Percentiles rank a stretch among this genome's conserved stretches.
phyloP scores from a whole-genome alignment of 2,797 vertebrate genomes.

The Gymnocypris eckloni region DNA sequence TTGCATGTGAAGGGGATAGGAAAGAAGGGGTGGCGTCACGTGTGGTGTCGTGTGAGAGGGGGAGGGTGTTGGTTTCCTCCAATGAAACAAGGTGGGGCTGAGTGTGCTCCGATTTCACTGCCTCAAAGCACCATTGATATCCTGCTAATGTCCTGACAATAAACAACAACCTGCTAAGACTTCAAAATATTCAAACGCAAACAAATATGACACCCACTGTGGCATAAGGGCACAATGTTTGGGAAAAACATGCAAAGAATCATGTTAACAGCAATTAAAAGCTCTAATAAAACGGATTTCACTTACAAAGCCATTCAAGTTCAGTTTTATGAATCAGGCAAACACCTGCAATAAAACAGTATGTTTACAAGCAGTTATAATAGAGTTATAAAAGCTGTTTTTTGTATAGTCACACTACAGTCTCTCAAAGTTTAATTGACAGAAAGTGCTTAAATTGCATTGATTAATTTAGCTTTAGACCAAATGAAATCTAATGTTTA shows the following conservation, averaged over 20 bases:
- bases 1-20: conserved; percentile 29
- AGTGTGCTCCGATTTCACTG: conserved; percentile 18
- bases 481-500: background rate
- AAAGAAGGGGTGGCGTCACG: conserved; percentile 25
- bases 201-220: conserved; percentile 39
- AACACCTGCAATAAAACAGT: background rate
- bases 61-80: conserved; percentile 36
- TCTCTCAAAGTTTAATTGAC: background rate
- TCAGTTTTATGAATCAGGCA: background rate
- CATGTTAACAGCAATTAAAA: background rate
- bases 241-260: background rate
- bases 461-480: background rate
- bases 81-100: conserved; percentile 23
- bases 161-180: conserved; percentile 1
- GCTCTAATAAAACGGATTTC: background rate
- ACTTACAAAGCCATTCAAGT: background rate
- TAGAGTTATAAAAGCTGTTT: background rate
- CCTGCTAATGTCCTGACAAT: conserved; percentile 27
- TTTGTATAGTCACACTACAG: background rate
- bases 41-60: conserved; percentile 47
- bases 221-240: background rate
- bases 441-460: background rate
- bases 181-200: conserved; percentile 30
- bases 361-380: background rate
- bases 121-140: conserved; percentile 26